Percentiles rank a stretch among this genome's conserved stretches.
phyloP scores from a whole-genome alignment of 2,797 vertebrate genomes.

The Eutrigla gurnardus region DNA sequence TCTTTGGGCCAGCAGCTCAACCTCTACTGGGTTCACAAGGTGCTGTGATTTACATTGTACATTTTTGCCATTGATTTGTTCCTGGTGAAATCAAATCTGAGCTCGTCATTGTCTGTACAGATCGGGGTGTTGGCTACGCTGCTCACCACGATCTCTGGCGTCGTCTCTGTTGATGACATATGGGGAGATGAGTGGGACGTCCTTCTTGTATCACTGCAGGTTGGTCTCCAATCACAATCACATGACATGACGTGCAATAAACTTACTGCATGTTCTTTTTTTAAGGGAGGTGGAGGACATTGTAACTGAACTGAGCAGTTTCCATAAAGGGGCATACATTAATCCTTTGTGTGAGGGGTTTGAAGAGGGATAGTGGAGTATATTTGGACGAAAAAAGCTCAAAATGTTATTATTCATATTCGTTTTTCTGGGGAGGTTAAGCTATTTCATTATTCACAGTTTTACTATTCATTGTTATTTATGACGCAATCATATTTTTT shows the following conservation, averaged over 20 bases:
- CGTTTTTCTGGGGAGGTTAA: neutral
- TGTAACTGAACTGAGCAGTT: neutral
- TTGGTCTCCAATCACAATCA: constrained; percentile 62
- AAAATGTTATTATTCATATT: neutral
- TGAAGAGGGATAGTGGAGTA: neutral
- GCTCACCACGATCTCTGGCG: constrained; percentile 88
- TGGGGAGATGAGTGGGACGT: constrained; percentile 95
- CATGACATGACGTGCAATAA: neutral
- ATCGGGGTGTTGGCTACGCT: constrained; percentile 88
- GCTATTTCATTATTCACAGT: neutral
- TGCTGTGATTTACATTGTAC: constrained; percentile 33
- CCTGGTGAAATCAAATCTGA: neutral
- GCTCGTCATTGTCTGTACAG: constrained; percentile 72
- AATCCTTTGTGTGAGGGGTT: neutral
- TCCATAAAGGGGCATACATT: neutral
- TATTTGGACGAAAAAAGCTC: neutral
- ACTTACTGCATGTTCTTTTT: neutral
- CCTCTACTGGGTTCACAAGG: constrained; percentile 88
- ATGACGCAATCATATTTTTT: neutral
- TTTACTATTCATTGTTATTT: neutral
- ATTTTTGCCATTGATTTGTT: neutral
- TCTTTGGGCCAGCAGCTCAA: constrained; percentile 87
- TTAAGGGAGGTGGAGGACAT: neutral
- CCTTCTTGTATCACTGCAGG: constrained; percentile 92
- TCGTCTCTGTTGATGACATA: constrained; percentile 90